Conservation (phyloP, 1,140 invertebrate genomes). For the Tyrophagus putrescentiae region DNA sequence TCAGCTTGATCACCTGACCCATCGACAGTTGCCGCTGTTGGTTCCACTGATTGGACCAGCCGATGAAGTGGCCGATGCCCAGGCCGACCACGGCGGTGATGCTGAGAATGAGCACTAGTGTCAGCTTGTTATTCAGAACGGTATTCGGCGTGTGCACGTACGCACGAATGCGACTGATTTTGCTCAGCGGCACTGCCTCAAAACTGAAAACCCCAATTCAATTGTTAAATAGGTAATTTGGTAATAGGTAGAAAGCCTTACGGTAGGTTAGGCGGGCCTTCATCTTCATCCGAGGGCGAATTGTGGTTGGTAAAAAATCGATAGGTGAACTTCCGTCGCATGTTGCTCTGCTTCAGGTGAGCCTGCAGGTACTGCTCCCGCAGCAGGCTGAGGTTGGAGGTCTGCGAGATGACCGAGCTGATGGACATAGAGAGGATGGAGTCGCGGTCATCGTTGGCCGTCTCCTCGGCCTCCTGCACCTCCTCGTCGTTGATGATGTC, state of each 20-base stretch:
- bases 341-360: not conserved
- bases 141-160: slow-evolving; percentile 24
- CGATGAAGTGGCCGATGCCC: slow-evolving; percentile 25
- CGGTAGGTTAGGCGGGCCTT: not conserved
- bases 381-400: not conserved
- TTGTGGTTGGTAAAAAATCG: not conserved
- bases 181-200: not conserved
- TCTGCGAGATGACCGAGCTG: not conserved
- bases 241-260: not conserved
- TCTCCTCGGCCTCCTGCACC: not conserved
- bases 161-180: not conserved
- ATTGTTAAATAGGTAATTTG: not conserved
- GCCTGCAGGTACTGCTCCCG: slow-evolving; percentile 1
- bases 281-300: not conserved
- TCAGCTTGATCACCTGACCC: slow-evolving; percentile 23
- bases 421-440: not conserved
- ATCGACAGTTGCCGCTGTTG: slow-evolving; percentile 17
- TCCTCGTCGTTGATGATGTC: not conserved
- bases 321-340: not conserved
- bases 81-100: slow-evolving; percentile 22
- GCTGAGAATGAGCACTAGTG: slow-evolving; percentile 19
- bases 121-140: slow-evolving; percentile 21
- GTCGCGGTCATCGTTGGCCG: not conserved
- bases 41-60: slow-evolving; percentile 20
- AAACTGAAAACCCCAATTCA: not conserved